Evolutionary conservation across 2,888 invertebrate species (phyloP), one percentile per base, ranked within the genome.

Genomic region (Megalurothrips usitatus): DNA sequence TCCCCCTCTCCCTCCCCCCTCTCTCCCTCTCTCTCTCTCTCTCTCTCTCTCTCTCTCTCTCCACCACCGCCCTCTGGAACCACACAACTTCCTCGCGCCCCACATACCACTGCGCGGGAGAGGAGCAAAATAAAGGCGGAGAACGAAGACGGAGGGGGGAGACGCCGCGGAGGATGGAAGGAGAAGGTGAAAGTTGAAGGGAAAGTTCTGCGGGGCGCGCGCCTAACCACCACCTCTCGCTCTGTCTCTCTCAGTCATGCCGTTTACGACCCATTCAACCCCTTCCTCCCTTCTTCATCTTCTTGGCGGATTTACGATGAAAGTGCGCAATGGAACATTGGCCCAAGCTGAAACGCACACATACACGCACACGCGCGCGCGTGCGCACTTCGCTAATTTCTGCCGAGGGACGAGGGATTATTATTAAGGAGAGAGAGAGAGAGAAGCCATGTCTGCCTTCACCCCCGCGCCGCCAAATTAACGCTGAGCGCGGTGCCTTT

Each of bases 371-470:
- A n/a, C n/a, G n/a, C n/a, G n/a, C n/a, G n/a, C n/a, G n/a, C n/a
- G n/a, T n/a, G n/a, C n/a, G n/a, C 68, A n/a, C 68, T 68, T 68
- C 23, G 23, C 68, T 68, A 68, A 68, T 68, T 68, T 68, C 68
- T 68, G 68, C 23, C 68, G 23, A 23, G 68, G 68, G 68, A 68
- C 68, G 68, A 4, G 68, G 68, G 68, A 68, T 68, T 68, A 68
- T 68, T 68, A 68, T 23, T 68, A 68, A 68, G 63, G 63, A 63
- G 63, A 63, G 63, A n/a, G 63, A 63, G 63, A 63, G 63, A 63
- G 11, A 68, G 68, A 68, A 23, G 23, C 52, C 52, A 19, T 19
- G 19, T 19, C 14, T 19, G 52, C 52, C 19, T 10, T 52, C 14
- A 12, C 52, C 52, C 14, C 52, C 52, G 68, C 23, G 68, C 68